Conservation (phyloP, 2,888 invertebrate species). For the Drosophila birchii region DNA sequence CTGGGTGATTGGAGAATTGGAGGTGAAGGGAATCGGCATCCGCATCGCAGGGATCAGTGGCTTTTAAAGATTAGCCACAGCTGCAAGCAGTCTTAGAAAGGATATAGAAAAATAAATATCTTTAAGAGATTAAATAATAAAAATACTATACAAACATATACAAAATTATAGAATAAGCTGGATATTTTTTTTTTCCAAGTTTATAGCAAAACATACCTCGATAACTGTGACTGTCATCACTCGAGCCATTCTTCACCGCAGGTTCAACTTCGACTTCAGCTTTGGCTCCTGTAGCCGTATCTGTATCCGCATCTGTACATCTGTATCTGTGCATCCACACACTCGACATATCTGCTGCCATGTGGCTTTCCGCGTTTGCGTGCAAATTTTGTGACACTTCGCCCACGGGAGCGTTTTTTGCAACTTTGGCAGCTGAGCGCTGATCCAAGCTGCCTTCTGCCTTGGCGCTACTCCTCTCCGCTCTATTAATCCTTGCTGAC, state of each 20-base stretch:
- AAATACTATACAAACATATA: too few species aligned
- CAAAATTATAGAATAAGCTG: neutral
- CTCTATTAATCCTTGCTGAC: slow-evolving; percentile 71
- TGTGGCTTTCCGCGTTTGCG: slow-evolving; percentile 74
- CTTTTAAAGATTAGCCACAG: neutral
- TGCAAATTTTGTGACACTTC: slow-evolving; percentile 78
- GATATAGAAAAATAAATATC: neutral
- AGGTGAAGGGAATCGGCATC: neutral
- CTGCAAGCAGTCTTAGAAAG: neutral
- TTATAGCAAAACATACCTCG: neutral
- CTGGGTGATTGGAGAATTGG: neutral
- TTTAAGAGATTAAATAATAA: neutral
- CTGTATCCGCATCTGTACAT: slow-evolving; percentile 19
- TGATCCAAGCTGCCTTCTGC: slow-evolving; percentile 24
- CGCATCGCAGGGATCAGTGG: slow-evolving; percentile 4
- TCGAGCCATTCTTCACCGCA: neutral
- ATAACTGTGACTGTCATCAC: slow-evolving; percentile 9
- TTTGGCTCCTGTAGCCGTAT: slow-evolving; percentile 32
- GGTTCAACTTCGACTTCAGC: slow-evolving; percentile 15
- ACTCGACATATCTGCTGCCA: slow-evolving; percentile 49
- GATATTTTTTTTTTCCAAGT: neutral
- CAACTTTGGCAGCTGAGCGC: slow-evolving; percentile 38
- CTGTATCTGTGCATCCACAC: slow-evolving; percentile 31
- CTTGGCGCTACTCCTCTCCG: slow-evolving; percentile 31
- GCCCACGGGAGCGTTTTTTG: slow-evolving; percentile 73